phyloP scores from a whole-genome alignment of 2,888 invertebrate genomes.

The Smittia aterrima region DNA sequence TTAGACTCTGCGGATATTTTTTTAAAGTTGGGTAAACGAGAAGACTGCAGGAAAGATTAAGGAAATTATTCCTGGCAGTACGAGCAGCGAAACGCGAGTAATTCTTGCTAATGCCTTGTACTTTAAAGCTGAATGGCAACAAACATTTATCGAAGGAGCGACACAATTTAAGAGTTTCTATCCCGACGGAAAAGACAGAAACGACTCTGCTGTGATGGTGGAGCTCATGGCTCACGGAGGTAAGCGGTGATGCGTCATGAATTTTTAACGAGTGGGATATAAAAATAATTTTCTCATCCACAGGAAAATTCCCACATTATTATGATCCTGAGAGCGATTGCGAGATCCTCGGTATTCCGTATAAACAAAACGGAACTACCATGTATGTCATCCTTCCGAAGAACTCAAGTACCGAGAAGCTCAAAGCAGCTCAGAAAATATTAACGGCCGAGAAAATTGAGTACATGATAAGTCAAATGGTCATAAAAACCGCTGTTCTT shows the following conservation, averaged over 20 bases:
- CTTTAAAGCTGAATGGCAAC: conserved; percentile 65
- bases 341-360: conserved; percentile 65
- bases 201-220: conserved; percentile 49
- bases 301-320: conserved; percentile 20
- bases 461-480: conserved; percentile 50
- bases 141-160: conserved; percentile 57
- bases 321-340: conserved; percentile 54
- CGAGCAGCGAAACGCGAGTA: conserved; percentile 57
- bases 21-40: conserved; percentile 57
- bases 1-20: background rate
- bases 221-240: conserved; percentile 66
- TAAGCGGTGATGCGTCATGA: conserved; percentile 44
- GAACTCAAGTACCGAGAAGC: conserved; percentile 53
- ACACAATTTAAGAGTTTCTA: conserved; percentile 59
- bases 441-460: conserved; percentile 55
- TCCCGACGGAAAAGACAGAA: conserved; percentile 53
- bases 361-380: conserved; percentile 61
- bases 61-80: conserved; percentile 55
- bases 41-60: conserved; percentile 62
- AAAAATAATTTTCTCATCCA: background rate
- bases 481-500: conserved; percentile 55
- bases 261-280: conserved; percentile 44
- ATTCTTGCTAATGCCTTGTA: conserved; percentile 66
- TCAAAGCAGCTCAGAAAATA: conserved; percentile 54
- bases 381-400: conserved; percentile 67